These are phyloP conservation scores for Sitobion miscanthi DNA, from an alignment of 1,140 invertebrate genomes.

Conservation along the genomic window DNA sequence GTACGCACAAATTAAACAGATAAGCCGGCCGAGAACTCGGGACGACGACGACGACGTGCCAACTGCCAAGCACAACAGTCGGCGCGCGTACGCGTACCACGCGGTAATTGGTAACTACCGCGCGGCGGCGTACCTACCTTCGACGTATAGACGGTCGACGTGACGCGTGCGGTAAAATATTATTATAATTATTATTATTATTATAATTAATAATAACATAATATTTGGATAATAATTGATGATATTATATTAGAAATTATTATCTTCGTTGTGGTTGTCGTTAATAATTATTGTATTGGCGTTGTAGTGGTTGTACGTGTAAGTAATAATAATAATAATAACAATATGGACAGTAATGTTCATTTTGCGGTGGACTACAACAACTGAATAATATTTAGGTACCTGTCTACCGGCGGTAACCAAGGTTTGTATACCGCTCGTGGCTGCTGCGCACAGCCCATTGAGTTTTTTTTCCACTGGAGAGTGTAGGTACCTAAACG, in stretches of 20 bases:
- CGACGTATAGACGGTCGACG: background rate
- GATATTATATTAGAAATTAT: background rate
- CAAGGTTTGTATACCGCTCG: background rate
- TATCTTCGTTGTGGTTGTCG: background rate
- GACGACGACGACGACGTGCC: background rate
- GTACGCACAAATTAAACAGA: slow-evolving; percentile 4
- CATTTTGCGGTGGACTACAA: background rate
- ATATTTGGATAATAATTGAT: background rate
- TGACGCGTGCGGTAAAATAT: background rate
- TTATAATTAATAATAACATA: too few species aligned
- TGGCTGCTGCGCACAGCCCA: background rate
- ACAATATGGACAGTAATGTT: background rate
- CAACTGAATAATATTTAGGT: background rate
- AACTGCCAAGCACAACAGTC: background rate
- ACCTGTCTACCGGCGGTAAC: background rate
- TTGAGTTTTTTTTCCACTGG: too few species aligned
- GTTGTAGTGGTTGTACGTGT: background rate
- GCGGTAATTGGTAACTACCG: background rate
- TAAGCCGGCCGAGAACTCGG: background rate
- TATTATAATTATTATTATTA: background rate
- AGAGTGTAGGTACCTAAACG: background rate
- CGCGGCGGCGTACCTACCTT: background rate
- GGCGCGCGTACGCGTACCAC: background rate
- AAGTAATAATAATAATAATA: background rate
- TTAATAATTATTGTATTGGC: background rate